Base-by-base conservation (phyloP, 2,888 invertebrate species). In the Sesia apiformis region DNA sequence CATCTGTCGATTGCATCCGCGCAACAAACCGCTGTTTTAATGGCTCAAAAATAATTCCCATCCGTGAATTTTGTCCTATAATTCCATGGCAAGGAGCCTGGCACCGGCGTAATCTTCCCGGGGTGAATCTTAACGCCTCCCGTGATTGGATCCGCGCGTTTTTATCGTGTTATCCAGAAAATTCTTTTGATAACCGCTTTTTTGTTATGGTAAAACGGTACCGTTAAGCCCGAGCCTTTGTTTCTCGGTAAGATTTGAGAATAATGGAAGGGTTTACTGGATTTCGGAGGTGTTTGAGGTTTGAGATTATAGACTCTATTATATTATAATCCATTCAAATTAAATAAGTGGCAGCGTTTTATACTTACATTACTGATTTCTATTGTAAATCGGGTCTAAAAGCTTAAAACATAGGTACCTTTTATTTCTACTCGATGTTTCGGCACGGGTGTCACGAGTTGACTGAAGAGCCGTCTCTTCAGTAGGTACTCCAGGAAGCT, bases 121-220 rank as follows among this genome's bases (percentile, higher is more conserved):
- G 72, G 78, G 76, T 74, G 78, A 69, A 76, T 78, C 77, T 75
- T 70, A 75, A 76, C 72, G 72, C 72, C 62, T 52, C 55, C 63
- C 57, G 71, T 79, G 84, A 84, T 84, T 84, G 83, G 81, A 80
- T 82, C 74, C 72, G 66, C 66, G 66, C 66, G 67, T 67, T 70
- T 79, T 77, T 76, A 78, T 79, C 72, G 72, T 58, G 70, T 69
- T 68, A 65, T 68, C 63, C 61, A 39, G 49, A 57, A 56, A 58
- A 56, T 58, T 62, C 58, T 59, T 57, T 58, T 58, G 58, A 58
- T 58, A 58, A 50, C 54, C 38, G 53, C 46, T 46, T 54, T 56
- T 58, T 58, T 56, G 50, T 49, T 23, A 50, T 50, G 50, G 50
- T 38, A 50, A 50, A 50, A 50, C 46, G 7, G 50, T 38, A 50